These are phyloP conservation scores for Pharmacophagus antenor DNA, from an alignment of 2,888 invertebrate species.

Conservation along the genomic window DNA sequence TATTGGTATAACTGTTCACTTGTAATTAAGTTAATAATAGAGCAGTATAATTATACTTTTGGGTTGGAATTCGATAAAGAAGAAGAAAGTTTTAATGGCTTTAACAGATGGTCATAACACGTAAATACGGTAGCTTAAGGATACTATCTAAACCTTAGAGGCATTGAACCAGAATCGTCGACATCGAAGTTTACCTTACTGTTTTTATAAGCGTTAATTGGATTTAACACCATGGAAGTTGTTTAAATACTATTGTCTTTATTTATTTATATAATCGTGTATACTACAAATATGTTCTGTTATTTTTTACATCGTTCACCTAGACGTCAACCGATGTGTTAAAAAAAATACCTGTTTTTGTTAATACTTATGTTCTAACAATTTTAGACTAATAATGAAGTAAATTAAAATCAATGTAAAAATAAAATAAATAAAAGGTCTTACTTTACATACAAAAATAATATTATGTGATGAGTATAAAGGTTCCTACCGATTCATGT, in stretches of 20 bases:
- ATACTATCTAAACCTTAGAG: background rate
- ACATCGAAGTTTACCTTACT: background rate
- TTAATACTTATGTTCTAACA: too few relatives aligned
- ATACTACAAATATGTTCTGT: too few relatives aligned
- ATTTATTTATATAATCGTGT: too few relatives aligned
- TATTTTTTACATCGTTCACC: too few relatives aligned
- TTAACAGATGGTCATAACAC: slow-evolving; percentile 1
- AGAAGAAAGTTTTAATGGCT: slow-evolving; percentile 18
- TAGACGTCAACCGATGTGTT: too few relatives aligned
- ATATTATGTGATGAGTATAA: too few relatives aligned
- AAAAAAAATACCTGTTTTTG: too few relatives aligned
- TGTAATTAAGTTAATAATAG: background rate
- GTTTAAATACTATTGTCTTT: background rate
- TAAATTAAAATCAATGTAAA: too few relatives aligned
- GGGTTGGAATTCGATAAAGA: background rate
- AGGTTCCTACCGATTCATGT: too few relatives aligned
- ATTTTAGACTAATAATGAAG: too few relatives aligned
- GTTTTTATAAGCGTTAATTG: background rate
- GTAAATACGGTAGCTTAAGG: slow-evolving; percentile 1
- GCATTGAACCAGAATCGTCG: background rate
- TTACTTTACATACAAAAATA: too few relatives aligned
- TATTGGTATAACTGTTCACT: background rate
- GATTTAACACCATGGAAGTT: background rate
- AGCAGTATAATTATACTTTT: background rate
- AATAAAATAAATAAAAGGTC: too few relatives aligned